A percentile compares a stretch with the other conserved stretches of the same genome.
These are phyloP conservation scores for Stramonita haemastoma DNA, from an alignment of 2,888 invertebrate genomes.

Conservation along the genomic window DNA sequence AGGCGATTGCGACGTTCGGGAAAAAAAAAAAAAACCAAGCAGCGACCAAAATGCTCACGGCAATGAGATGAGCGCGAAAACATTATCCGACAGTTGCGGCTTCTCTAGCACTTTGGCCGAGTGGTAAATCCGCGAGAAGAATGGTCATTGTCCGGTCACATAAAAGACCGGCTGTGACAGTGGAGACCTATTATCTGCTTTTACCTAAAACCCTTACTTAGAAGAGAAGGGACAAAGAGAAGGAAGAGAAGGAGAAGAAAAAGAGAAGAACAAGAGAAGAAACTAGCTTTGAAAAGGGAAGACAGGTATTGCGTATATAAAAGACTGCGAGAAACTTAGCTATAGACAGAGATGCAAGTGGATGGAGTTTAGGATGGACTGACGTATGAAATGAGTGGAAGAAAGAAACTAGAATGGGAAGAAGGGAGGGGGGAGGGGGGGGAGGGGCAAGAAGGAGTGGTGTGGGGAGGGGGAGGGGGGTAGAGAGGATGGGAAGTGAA, in stretches of 20 bases:
- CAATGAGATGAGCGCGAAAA: background rate
- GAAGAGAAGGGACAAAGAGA: background rate
- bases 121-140: too few relatives aligned
- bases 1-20: background rate
- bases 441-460: background rate
- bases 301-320: too few relatives aligned
- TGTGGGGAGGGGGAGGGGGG: too few relatives aligned
- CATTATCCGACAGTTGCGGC: background rate
- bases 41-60: background rate
- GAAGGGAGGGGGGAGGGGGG: background rate
- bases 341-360: too few relatives aligned
- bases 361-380: too few relatives aligned
- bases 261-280: background rate
- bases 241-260: background rate
- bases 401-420: background rate
- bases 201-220: background rate
- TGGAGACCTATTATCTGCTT: background rate
- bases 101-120: background rate
- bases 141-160: too few relatives aligned
- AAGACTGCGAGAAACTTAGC: too few relatives aligned
- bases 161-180: too few relatives aligned
- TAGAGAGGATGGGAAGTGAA: too few relatives aligned
- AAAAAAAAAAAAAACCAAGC: background rate
- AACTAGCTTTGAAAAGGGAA: too few relatives aligned
- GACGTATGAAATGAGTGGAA: too few relatives aligned